Percentiles rank a stretch among this genome's conserved stretches.
Evolutionary conservation across 2,113 vertebrate species (phyloP).

Genomic region (Amphiprion percula): DNA sequence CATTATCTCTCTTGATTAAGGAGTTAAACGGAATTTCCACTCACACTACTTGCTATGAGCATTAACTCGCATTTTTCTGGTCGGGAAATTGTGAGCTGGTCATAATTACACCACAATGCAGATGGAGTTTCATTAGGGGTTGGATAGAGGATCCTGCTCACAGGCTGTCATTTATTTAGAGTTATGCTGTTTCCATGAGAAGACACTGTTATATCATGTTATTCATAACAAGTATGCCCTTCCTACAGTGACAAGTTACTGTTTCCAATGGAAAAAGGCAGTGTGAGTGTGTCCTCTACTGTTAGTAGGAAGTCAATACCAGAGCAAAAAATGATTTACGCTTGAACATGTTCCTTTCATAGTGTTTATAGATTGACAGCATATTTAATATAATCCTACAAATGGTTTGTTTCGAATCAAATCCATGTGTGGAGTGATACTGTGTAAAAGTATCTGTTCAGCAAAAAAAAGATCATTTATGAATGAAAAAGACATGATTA

Average conservation of each 20-base stretch:
- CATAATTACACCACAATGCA: too few relatives aligned
- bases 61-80: background rate
- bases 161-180: background rate
- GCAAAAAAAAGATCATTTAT: too few relatives aligned
- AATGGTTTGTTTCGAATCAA: too few relatives aligned
- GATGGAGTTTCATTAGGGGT: background rate
- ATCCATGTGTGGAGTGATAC: too few relatives aligned
- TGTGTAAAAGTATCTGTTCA: too few relatives aligned
- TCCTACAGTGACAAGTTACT: too few relatives aligned
- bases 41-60: background rate
- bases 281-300: background rate
- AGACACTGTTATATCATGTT: too few relatives aligned
- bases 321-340: background rate
- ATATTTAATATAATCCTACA: background rate
- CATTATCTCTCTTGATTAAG: background rate
- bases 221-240: too few relatives aligned
- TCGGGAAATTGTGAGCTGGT: background rate
- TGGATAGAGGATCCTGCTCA: too few relatives aligned
- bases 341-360: background rate
- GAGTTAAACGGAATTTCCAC: background rate
- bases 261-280: too few relatives aligned
- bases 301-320: background rate
- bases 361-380: background rate
- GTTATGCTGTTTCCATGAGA: too few relatives aligned
- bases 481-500: too few relatives aligned